phyloP scores from a whole-genome alignment of 1,140 invertebrate genomes.

The Zelostemma sp. region DNA sequence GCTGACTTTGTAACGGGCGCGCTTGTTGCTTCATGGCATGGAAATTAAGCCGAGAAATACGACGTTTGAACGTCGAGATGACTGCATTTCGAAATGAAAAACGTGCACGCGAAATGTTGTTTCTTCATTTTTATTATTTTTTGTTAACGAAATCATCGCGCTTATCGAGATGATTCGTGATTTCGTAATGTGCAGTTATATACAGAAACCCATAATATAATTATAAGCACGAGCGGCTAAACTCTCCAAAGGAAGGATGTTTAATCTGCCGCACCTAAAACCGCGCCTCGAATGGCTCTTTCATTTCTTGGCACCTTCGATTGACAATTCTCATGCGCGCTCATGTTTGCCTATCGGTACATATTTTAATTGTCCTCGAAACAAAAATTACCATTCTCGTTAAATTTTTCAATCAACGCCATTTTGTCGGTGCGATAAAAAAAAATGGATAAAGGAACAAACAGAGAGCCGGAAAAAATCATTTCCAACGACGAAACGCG shows the following conservation, averaged over 20 bases:
- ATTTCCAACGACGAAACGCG: neutral
- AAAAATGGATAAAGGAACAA: conserved; percentile 63
- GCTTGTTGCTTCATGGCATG: neutral
- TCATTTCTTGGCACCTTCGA: conserved; percentile 63
- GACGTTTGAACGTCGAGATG: no score
- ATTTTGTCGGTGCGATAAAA: conserved; percentile 60
- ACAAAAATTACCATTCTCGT: neutral
- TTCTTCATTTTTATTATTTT: no score
- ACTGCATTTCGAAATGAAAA: no score
- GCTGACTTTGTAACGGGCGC: neutral
- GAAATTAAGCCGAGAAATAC: neutral
- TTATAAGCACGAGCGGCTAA: conserved; percentile 43
- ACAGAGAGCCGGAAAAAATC: conserved; percentile 17
- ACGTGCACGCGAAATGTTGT: no score
- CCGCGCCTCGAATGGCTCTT: conserved; percentile 56
- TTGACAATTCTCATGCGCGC: conserved; percentile 67
- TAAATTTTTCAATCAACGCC: conserved; percentile 39
- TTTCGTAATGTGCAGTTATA: conserved; percentile 21
- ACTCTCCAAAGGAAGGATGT: conserved; percentile 63
- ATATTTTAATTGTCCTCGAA: conserved; percentile 2
- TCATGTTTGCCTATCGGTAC: conserved; percentile 46
- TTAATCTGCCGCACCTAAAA: conserved; percentile 63
- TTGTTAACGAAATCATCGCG: no score
- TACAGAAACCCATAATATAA: conserved; percentile 47
- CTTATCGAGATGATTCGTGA: conserved; percentile 18